Evolutionary conservation across 2,888 invertebrate species (phyloP), one percentile per base, ranked within the genome.

Genomic region (Agriotes lineatus): DNA sequence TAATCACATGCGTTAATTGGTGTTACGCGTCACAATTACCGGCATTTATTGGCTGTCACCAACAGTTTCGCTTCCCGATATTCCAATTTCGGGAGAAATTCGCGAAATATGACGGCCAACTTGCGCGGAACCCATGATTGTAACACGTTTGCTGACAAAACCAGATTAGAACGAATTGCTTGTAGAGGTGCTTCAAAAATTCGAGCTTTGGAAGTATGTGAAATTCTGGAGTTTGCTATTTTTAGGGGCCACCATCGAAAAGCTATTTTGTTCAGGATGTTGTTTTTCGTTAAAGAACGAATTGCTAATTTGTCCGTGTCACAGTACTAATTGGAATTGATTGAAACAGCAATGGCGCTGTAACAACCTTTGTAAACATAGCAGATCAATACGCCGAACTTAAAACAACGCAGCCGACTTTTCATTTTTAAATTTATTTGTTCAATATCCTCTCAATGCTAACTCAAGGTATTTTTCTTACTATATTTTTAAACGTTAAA

Each of bases 221-320:
- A n/a, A n/a, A n/a, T n/a, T n/a, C n/a, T n/a, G n/a, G n/a, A n/a
- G 12, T 48, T 22, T 12, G 9, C 48, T 48, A n/a, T 48, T 48
- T 48, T 48, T 22, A 14, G 19, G 10, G 48, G 22, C 22, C 48
- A 48, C 44, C 19, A 44, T 10, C 44, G n/a, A 10, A n/a, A 22
- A 19, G 48, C 22, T 35, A 52, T 52, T 35, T 52, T 61, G 50
- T 50, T 50, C 45, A 5, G 19, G 52, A 62, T 25, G 19, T 56
- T 63, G 63, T 56, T 63, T 54, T 63, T 56, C 7, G 35, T 16
- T 63, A 30, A 33, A 63, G 33, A 63, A 44, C 63, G 44, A 20
- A 63, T 63, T 54, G 19, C 44, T 45, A 63, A 63, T 63, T 63
- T 63, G 63, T 63, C 44, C 50, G 63, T 63, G 63, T 63, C 63